Base-by-base conservation (phyloP, 1,140 invertebrate species). In the Tetramorium alpestre region DNA sequence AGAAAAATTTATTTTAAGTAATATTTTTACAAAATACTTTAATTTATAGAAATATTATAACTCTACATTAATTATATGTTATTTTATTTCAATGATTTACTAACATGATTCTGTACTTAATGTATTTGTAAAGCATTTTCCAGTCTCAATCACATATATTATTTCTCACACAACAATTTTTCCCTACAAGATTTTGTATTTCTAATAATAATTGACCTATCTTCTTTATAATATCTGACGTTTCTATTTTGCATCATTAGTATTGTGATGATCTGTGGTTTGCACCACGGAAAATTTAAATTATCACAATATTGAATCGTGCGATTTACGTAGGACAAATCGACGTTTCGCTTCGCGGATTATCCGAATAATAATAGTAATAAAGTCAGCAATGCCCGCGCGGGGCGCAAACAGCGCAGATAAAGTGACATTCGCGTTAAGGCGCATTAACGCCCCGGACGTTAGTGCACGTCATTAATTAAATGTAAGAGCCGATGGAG, bases 401-500 rank as follows among this genome's bases (percentile, higher is more conserved):
- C 28, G 49, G 25, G 18, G 62, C 85, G 76, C 58, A 76, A 86
- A 67, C 64, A 69, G 84, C 38, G 67, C 69, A 47, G 67, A 65
- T 73, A 85, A 87, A 87, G 80, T 64, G 54, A 64, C 86, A 70
- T 67, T 82, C 60, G 51, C 86, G 70, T 90, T 85, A 82, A 88
- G 77, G 82, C 84, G 82, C 82, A 88, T 90, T 85, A 88, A 86
- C 89, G 87, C 89, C 77, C 76, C 81, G 82, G 80, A 88, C 89
- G 89, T 90, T 90, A 82, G 82, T 81, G 75, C 81, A 88, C 78
- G 89, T 94, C 91, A 94, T 94, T 95, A 94, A 94, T 94, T 94
- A 94, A 94, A 94, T 93, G 94, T 94, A 94, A 94, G 92, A 94
- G 91, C 93, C 91, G 92, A 94, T 94, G 89, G 92, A 94, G 93